Percentiles rank a stretch among this genome's conserved stretches.
phyloP scores from a whole-genome alignment of 2,113 vertebrate species.

The Camelus bactrianus region DNA sequence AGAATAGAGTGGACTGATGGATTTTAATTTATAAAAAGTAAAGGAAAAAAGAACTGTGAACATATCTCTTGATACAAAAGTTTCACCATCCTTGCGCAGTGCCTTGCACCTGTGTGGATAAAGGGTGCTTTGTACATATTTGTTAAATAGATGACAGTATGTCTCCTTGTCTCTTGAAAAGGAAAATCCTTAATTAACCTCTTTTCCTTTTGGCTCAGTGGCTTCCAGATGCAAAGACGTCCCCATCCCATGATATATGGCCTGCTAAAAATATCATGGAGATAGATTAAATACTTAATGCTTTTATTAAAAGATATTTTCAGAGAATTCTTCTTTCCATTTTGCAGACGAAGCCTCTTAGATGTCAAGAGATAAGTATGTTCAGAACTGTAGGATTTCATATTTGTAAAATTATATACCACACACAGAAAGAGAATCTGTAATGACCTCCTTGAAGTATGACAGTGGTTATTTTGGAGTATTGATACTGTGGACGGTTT shows the following conservation, averaged over 20 bases:
- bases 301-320: neutral
- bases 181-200: neutral
- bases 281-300: neutral
- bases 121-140: neutral
- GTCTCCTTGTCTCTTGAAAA: neutral
- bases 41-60: neutral
- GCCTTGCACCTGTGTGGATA: neutral
- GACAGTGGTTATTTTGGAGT: neutral
- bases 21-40: slow-evolving; percentile 18
- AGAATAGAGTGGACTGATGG: neutral
- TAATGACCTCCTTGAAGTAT: neutral
- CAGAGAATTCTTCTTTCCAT: neutral
- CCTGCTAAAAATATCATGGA: neutral
- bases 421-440: neutral
- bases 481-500: neutral
- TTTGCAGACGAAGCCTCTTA: slow-evolving; percentile 41
- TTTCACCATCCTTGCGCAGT: neutral
- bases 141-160: neutral
- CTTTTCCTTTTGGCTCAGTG: neutral
- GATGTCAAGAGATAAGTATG: neutral
- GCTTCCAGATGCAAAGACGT: neutral
- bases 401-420: neutral
- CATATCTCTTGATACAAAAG: neutral
- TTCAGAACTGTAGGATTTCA: neutral
- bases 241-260: neutral